phyloP scores from a whole-genome alignment of 2,113 vertebrate genomes.

The Alexandromys fortis region DNA sequence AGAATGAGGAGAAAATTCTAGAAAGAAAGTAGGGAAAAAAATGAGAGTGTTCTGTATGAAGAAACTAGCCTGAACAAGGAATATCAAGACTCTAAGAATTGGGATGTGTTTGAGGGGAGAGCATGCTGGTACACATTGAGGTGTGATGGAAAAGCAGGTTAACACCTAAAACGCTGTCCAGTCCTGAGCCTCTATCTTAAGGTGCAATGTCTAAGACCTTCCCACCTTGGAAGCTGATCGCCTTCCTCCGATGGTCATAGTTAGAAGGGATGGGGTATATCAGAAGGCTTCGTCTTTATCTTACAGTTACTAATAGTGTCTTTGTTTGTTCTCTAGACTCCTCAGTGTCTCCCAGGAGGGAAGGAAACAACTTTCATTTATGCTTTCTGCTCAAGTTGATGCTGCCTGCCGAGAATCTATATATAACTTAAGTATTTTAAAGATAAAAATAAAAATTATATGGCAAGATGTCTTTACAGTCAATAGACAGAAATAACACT shows the following conservation, averaged over 20 bases:
- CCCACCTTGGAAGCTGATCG: neutral
- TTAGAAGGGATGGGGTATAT: neutral
- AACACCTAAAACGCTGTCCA: rapidly evolving
- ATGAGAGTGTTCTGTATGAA: neutral
- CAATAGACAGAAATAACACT: neutral
- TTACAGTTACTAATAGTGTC: rapidly evolving
- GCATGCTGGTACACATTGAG: rapidly evolving
- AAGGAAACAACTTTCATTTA: neutral
- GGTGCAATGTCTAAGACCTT: neutral
- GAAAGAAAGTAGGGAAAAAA: neutral
- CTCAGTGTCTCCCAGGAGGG: neutral
- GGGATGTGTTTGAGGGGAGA: rapidly evolving
- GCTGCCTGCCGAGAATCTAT: constrained; percentile 8
- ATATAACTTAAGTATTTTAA: constrained; percentile 31
- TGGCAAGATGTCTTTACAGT: constrained; percentile 15
- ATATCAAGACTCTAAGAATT: rapidly evolving
- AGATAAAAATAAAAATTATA: constrained; percentile 46
- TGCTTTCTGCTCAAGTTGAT: neutral
- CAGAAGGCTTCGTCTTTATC: neutral
- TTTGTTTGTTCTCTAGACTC: neutral
- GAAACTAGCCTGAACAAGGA: neutral
- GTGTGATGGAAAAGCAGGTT: neutral
- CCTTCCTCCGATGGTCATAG: neutral
- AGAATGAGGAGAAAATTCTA: neutral
- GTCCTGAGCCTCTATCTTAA: neutral